Percentiles rank a stretch among this genome's conserved stretches.
These are phyloP conservation scores for Agraylea sexmaculata DNA, from an alignment of 1,140 invertebrate genomes.

Conservation along the genomic window DNA sequence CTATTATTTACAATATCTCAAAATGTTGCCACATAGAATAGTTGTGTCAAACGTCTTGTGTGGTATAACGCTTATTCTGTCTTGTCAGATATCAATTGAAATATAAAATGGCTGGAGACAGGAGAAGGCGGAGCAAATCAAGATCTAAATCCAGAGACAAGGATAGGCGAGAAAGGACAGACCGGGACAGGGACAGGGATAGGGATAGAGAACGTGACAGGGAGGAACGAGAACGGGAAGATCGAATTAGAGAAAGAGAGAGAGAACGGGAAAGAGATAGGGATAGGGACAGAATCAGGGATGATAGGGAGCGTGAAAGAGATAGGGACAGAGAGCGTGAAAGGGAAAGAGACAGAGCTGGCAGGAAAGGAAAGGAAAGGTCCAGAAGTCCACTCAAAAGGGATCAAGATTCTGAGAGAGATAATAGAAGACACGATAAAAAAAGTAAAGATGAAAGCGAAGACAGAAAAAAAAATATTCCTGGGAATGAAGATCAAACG, in stretches of 20 bases:
- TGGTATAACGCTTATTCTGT: not conserved
- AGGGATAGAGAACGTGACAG: slow-evolving; percentile 27
- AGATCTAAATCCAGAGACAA: slow-evolving; percentile 29
- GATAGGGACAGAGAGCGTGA: slow-evolving; percentile 28
- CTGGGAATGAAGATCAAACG: slow-evolving; percentile 32
- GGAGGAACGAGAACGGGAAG: slow-evolving; percentile 16
- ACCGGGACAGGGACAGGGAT: slow-evolving; percentile 15
- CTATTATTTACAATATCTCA: too few relatives aligned
- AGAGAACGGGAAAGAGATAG: slow-evolving; percentile 22
- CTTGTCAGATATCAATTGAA: not conserved
- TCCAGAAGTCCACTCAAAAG: slow-evolving; percentile 20
- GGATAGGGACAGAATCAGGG: slow-evolving; percentile 25
- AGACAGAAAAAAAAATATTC: slow-evolving; percentile 30
- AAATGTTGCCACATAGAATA: too few relatives aligned
- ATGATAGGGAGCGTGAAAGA: slow-evolving; percentile 26
- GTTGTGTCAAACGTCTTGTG: too few relatives aligned
- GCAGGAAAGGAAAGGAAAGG: slow-evolving; percentile 26
- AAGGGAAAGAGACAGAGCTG: slow-evolving; percentile 28
- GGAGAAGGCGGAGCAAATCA: slow-evolving; percentile 27
- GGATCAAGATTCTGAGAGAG: slow-evolving; percentile 29
- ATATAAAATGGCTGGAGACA: slow-evolving; percentile 36
- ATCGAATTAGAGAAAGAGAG: slow-evolving; percentile 14
- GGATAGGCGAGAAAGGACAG: slow-evolving; percentile 28
- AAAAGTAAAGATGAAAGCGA: slow-evolving; percentile 38
- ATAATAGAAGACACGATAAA: slow-evolving; percentile 26